These are phyloP conservation scores for Marcusenius ussheri DNA, from an alignment of 2,113 vertebrate species.

Conservation along the genomic window DNA sequence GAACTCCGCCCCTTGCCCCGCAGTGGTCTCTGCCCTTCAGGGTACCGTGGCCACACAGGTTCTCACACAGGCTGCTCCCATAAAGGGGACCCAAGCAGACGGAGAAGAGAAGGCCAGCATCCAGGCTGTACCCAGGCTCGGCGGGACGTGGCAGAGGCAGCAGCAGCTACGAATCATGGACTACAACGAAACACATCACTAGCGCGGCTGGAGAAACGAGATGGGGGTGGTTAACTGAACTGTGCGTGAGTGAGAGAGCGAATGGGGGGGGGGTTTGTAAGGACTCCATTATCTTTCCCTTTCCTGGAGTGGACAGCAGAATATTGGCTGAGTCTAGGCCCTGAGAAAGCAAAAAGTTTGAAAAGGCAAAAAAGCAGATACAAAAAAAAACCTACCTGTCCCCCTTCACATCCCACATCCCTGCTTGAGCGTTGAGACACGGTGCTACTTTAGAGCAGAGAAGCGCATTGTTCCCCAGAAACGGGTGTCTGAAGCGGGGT, in stretches of 20 bases:
- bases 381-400: background rate
- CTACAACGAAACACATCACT: slow-evolving; percentile 80
- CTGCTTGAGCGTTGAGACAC: background rate
- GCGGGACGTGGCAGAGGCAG: slow-evolving; percentile 44
- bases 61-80: slow-evolving; percentile 30
- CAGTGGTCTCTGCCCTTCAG: background rate
- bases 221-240: background rate
- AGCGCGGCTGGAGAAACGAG: slow-evolving; percentile 61
- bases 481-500: background rate
- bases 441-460: background rate
- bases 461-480: background rate
- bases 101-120: slow-evolving; percentile 24
- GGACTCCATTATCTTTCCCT: background rate
- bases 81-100: slow-evolving; percentile 30
- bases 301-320: slow-evolving; percentile 17
- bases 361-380: background rate
- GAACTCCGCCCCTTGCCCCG: slow-evolving; percentile 32
- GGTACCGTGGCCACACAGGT: slow-evolving; percentile 10
- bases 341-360: background rate
- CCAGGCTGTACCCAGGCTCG: slow-evolving; percentile 24
- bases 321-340: background rate
- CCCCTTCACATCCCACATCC: background rate
- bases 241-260: background rate
- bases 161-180: slow-evolving; percentile 88
- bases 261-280: background rate